phyloP scores from a whole-genome alignment of 2,113 vertebrate species.

The Menidia beryllina region DNA sequence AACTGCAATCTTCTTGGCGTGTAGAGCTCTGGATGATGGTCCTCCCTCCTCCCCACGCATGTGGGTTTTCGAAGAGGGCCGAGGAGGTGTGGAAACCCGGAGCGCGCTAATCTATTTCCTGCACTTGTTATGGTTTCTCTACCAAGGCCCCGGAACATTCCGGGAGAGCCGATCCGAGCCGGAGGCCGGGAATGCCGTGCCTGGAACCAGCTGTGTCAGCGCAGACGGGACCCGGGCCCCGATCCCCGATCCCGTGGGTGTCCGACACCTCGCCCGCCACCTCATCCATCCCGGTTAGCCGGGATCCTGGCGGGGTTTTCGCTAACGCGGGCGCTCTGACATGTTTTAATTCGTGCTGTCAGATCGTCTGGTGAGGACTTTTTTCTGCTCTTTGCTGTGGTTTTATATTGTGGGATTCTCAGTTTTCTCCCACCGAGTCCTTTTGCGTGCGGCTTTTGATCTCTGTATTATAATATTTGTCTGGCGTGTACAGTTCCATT shows the following conservation, averaged over 20 bases:
- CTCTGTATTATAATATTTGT: constrained; percentile 47
- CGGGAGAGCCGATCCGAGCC: constrained; percentile 57
- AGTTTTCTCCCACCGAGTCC: constrained; percentile 26
- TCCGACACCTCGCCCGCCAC: constrained; percentile 38
- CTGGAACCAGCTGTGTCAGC: constrained; percentile 88
- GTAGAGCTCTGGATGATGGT: constrained; percentile 31
- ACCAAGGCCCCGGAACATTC: constrained; percentile 82
- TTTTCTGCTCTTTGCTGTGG: constrained; percentile 58
- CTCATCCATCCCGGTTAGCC: constrained; percentile 57
- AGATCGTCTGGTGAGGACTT: constrained; percentile 38
- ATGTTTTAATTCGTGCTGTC: constrained; percentile 41
- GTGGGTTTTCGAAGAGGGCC: constrained; percentile 76
- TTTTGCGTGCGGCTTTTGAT: constrained; percentile 27
- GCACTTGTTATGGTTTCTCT: constrained; percentile 94
- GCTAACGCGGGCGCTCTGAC: constrained; percentile 33
- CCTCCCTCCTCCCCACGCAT: constrained; percentile 75
- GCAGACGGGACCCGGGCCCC: constrained; percentile 73
- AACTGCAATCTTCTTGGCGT: constrained; percentile 29
- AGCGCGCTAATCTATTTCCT: constrained; percentile 92
- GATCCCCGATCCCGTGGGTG: constrained; percentile 49
- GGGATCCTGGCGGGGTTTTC: constrained; percentile 25
- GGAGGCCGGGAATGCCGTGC: constrained; percentile 70
- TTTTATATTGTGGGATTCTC: constrained; percentile 51
- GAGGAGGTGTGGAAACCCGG: constrained; percentile 80
- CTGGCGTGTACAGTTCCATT: constrained; percentile 17